phyloP scores from a whole-genome alignment of 2,113 vertebrate species.

The Pseudonaja textilis region DNA sequence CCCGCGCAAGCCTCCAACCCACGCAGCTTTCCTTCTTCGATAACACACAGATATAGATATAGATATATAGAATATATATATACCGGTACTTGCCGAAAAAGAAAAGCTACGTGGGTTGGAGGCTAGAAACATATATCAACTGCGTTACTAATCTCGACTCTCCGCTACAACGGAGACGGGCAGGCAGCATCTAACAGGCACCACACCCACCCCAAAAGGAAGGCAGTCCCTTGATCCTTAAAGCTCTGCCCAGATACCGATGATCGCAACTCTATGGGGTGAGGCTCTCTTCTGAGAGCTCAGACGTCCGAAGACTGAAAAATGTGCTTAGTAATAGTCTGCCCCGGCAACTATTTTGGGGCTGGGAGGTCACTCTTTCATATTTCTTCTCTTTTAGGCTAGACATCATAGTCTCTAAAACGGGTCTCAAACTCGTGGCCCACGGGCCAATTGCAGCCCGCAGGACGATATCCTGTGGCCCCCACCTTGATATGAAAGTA shows the following conservation, averaged over 20 bases:
- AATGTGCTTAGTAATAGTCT: neutral
- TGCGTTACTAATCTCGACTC: neutral
- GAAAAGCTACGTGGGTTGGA: neutral
- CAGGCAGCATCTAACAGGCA: neutral
- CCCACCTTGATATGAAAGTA: too few species aligned
- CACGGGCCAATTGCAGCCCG: too few species aligned
- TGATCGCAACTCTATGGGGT: neutral
- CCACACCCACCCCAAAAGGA: neutral
- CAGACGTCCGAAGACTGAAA: neutral
- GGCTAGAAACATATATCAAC: neutral
- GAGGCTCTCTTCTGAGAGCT: neutral
- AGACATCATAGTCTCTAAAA: neutral
- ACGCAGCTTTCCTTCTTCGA: neutral
- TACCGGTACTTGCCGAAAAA: too few species aligned
- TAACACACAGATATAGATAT: too few species aligned
- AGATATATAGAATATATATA: too few species aligned
- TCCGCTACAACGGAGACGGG: neutral
- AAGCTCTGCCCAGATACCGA: neutral
- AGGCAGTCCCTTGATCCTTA: neutral
- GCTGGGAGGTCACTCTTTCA: neutral
- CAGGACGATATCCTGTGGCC: too few species aligned
- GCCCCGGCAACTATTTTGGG: neutral
- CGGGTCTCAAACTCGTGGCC: too few species aligned
- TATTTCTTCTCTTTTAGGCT: neutral
- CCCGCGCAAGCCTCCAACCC: neutral